Evolutionary conservation across 2,888 invertebrate genomes (phyloP), one percentile per base, ranked within the genome.

Genomic region (Drosophila peninsularis): DNA sequence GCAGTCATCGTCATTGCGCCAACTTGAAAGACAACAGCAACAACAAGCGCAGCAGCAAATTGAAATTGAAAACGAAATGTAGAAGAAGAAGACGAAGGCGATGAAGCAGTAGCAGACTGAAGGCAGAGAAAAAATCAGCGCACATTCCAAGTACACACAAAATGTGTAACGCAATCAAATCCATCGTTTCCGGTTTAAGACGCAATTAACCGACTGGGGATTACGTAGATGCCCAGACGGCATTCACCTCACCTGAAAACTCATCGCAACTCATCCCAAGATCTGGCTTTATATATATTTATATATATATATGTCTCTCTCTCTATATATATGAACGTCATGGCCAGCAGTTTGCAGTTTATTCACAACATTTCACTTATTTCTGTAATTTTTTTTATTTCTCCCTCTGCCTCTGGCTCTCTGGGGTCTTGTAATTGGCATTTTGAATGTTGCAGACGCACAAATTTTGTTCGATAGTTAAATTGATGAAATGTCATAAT

Each of bases 161-260:
- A 85, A 86, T 88, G 85, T 86, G 88, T 89, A 86, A 84, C 89
- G 89, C 85, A 86, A 86, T 86, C 89, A 87, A 89, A 86, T 85
- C 89, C 89, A 86, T 82, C 80, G 88, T 88, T 86, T 86, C 85
- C 85, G 85, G 89, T 89, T 89, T 89, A 80, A 81, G 84, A 71
- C 89, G 89, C 85, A 89, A 86, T 86, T 89, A 87, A 86, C 88
- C 78, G 72, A 70, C 88, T 82, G 82, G 78, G 88, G 81, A 86
- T 89, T 82, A 86, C 85, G 88, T 74, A 70, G 68, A 49, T 55
- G 14, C 54, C 62, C 37, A 61, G 44, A 47, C 37, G 7, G 36
- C 62, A 10, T 19, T 21, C 54, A 9, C 41, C 52, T 37, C 30
- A 1, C 36, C 50, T 4, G 11, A 17, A 37, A 27, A 24, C 52